Conservation (phyloP, 1,140 invertebrate species). For the Philopotamus ludificatus region DNA sequence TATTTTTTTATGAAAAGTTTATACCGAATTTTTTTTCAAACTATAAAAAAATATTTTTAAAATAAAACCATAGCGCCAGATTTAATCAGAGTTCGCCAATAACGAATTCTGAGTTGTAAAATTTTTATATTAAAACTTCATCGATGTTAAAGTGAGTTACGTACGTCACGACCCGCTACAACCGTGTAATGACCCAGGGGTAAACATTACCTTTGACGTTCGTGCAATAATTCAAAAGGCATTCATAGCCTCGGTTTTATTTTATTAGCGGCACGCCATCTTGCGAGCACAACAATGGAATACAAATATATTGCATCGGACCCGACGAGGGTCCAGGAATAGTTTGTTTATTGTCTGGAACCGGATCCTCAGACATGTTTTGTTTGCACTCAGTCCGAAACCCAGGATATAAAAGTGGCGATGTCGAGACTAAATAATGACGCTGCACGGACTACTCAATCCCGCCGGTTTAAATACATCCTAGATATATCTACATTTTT, state of each 20-base stretch:
- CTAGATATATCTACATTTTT: too few species aligned
- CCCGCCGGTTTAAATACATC: not conserved
- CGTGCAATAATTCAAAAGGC: conserved; percentile 22
- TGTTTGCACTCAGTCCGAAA: conserved; percentile 1
- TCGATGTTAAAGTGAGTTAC: too few species aligned
- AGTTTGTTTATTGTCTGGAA: conserved; percentile 21
- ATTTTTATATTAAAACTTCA: too few species aligned
- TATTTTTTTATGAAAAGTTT: too few species aligned
- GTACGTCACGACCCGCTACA: too few species aligned
- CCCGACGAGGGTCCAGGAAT: not conserved
- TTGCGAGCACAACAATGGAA: conserved; percentile 8
- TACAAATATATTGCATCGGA: not conserved
- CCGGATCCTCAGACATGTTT: not conserved
- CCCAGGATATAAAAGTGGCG: not conserved
- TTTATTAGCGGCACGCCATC: conserved; percentile 19
- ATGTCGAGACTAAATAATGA: not conserved
- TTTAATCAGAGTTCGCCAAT: too few species aligned
- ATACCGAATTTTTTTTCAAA: too few species aligned
- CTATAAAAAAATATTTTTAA: too few species aligned
- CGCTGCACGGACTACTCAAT: not conserved
- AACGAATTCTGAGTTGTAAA: too few species aligned
- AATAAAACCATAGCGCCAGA: too few species aligned
- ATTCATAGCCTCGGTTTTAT: conserved; percentile 16
- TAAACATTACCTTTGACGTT: not conserved
- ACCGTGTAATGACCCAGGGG: too few species aligned